Conservation (phyloP, 2,113 vertebrate species). For the human region DNA sequence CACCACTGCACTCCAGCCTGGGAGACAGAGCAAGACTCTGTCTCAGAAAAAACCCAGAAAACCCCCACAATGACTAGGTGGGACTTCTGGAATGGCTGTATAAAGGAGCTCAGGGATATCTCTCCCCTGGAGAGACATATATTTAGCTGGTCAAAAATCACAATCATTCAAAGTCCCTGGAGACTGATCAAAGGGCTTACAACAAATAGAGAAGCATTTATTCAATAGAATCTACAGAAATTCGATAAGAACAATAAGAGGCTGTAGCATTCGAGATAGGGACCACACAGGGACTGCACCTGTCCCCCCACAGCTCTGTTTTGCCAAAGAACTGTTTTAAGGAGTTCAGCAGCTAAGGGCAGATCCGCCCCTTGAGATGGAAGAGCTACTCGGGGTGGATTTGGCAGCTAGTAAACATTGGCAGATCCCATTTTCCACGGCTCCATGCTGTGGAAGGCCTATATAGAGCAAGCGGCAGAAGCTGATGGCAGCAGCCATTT, state of each 20-base stretch:
- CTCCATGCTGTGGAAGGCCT: not conserved
- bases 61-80: not conserved
- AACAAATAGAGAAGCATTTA: slow-evolving; percentile 47
- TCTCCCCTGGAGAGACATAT: not conserved
- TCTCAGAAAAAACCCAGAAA: too few species aligned
- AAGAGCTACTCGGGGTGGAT: not conserved
- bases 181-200: slow-evolving; percentile 23
- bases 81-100: not conserved
- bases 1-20: too few species aligned
- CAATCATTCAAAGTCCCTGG: not conserved
- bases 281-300: not conserved
- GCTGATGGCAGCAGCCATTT: not conserved
- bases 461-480: not conserved
- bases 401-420: not conserved
- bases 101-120: not conserved
- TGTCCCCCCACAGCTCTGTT: not conserved
- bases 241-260: not conserved
- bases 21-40: too few species aligned
- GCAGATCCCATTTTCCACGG: not conserved
- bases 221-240: slow-evolving; percentile 44
- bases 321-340: not conserved
- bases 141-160: slow-evolving; percentile 38
- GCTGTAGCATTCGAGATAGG: not conserved
- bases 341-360: not conserved
- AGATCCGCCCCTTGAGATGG: not conserved